Evolutionary conservation across 2,113 vertebrate genomes (phyloP).

Genomic region (Reinhardtius hippoglossoides): DNA sequence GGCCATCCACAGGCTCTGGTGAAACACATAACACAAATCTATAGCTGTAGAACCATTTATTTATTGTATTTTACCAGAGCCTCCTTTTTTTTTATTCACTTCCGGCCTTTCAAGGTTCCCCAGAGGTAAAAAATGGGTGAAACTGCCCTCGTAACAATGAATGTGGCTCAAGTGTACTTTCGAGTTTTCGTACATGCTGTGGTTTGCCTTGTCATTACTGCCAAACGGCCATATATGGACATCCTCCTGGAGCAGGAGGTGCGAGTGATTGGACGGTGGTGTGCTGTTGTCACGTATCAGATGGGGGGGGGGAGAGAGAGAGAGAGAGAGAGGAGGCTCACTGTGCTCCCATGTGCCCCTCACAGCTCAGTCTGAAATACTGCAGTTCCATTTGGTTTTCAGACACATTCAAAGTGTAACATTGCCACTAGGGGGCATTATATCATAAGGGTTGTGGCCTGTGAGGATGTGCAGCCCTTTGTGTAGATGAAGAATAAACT

Average conservation of each 20-base stretch:
- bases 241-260: slow-evolving; percentile 54
- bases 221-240: slow-evolving; percentile 55
- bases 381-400: slow-evolving; percentile 35
- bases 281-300: slow-evolving; percentile 34
- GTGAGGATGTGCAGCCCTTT: background rate
- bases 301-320: too few species aligned
- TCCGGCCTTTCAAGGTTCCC: background rate
- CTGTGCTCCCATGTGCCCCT: slow-evolving; percentile 44
- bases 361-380: slow-evolving; percentile 4
- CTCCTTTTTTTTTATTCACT: slow-evolving; percentile 18
- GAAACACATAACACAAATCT: slow-evolving; percentile 65
- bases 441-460: slow-evolving; percentile 41
- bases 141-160: slow-evolving; percentile 1
- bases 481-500: slow-evolving; percentile 18
- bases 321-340: background rate
- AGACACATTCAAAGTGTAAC: slow-evolving; percentile 21
- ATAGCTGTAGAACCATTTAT: slow-evolving; percentile 50
- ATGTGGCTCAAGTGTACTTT: slow-evolving; percentile 24
- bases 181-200: slow-evolving; percentile 5
- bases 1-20: slow-evolving; percentile 7
- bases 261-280: slow-evolving; percentile 32
- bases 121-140: slow-evolving; percentile 5
- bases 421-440: slow-evolving; percentile 72
- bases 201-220: slow-evolving; percentile 26
- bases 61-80: slow-evolving; percentile 54